Conservation (phyloP, 35 echinoderm and acorn worm genomes). For the Lytechinus variegatus region DNA sequence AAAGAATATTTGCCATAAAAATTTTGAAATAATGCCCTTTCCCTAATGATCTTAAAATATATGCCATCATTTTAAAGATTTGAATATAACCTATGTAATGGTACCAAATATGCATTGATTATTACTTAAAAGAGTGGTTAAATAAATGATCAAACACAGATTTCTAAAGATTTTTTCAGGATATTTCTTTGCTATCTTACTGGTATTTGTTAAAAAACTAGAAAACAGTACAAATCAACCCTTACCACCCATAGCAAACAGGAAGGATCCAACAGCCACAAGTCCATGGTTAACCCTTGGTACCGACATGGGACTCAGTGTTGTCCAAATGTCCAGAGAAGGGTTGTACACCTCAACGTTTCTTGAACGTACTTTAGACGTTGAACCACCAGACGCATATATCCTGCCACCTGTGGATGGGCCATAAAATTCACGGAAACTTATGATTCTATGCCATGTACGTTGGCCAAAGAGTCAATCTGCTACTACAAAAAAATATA, state of each 20-base stretch:
- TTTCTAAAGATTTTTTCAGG: background rate
- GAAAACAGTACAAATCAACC: background rate
- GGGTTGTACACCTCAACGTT: conserved; percentile 43
- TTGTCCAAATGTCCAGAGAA: conserved; percentile 32
- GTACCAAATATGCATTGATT: too few species aligned
- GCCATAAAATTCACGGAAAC: background rate
- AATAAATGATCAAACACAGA: too few species aligned
- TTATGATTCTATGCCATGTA: background rate
- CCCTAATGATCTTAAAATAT: too few species aligned
- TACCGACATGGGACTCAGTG: conserved; percentile 3
- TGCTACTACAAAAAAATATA: background rate
- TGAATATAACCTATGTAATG: too few species aligned
- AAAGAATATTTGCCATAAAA: too few species aligned
- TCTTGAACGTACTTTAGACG: conserved; percentile 17
- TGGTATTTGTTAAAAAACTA: background rate
- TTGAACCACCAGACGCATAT: conserved; percentile 12
- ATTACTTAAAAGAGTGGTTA: too few species aligned
- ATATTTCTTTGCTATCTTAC: too few species aligned
- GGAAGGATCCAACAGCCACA: background rate
- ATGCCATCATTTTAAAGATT: too few species aligned
- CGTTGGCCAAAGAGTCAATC: background rate
- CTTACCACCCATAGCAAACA: conserved; percentile 45
- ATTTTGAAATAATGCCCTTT: too few species aligned
- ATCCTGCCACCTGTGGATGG: conserved; percentile 30
- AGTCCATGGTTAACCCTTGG: conserved; percentile 31